Evolutionary conservation across 2,797 vertebrate genomes (phyloP).

Genomic region (Eulemur rubriventer): DNA sequence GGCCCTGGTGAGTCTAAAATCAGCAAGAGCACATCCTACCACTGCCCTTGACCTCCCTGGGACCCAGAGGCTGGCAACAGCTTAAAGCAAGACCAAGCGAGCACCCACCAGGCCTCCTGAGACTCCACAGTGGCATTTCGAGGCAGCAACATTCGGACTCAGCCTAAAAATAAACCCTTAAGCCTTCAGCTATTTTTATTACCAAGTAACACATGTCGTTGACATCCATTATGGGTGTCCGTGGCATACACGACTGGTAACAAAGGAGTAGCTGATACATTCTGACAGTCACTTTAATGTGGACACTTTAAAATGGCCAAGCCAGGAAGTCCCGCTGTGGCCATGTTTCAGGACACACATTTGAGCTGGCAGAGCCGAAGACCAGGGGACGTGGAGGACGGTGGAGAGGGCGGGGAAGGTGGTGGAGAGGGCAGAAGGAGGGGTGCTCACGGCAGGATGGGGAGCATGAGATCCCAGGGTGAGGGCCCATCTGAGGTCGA

Average conservation of each 20-base stretch:
- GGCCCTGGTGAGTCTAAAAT: neutral
- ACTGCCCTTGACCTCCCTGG: neutral
- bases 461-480: neutral
- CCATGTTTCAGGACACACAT: neutral
- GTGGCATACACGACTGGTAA: neutral
- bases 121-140: neutral
- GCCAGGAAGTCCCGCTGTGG: neutral
- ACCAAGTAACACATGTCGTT: neutral
- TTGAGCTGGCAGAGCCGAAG: neutral
- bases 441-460: accelerated
- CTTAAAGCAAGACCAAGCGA: neutral
- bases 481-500: neutral
- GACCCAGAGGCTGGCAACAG: neutral
- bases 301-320: neutral
- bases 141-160: neutral
- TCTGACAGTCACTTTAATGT: neutral
- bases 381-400: neutral
- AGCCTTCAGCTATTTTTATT: constrained; percentile 45
- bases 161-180: constrained; percentile 37
- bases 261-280: neutral
- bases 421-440: too few species aligned
- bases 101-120: neutral
- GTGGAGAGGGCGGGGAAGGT: neutral
- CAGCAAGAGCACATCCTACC: neutral
- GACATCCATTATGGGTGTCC: neutral